These are phyloP conservation scores for Eidolon dupreanum DNA, from an alignment of 2,797 vertebrate genomes.

Conservation along the genomic window DNA sequence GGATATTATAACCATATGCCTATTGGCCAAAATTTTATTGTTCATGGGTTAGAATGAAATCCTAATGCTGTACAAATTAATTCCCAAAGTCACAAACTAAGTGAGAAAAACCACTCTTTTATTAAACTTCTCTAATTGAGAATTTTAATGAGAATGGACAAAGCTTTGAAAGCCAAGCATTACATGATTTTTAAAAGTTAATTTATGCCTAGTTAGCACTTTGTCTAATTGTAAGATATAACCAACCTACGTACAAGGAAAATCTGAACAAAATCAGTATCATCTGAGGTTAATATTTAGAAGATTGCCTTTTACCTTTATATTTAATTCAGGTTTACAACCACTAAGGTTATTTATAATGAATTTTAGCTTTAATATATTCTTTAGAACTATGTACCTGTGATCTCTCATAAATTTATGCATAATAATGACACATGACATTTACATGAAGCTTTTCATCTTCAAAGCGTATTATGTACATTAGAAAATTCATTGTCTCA, in stretches of 20 bases:
- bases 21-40: slow-evolving; percentile 29
- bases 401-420: slow-evolving; percentile 56
- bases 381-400: slow-evolving; percentile 38
- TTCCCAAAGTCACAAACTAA: slow-evolving; percentile 46
- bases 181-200: not conserved
- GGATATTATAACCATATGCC: not conserved
- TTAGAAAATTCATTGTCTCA: slow-evolving; percentile 46
- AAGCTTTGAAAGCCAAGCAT: slow-evolving; percentile 18
- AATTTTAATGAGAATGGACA: slow-evolving; percentile 2
- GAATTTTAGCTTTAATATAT: slow-evolving; percentile 58
- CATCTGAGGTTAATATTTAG: slow-evolving; percentile 9
- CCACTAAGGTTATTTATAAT: slow-evolving; percentile 45
- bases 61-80: not conserved
- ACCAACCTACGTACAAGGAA: not conserved
- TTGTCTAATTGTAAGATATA: slow-evolving; percentile 9
- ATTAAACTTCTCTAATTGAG: slow-evolving; percentile 30
- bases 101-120: not conserved
- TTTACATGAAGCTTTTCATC: slow-evolving; percentile 69
- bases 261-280: slow-evolving; percentile 54
- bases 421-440: slow-evolving; percentile 61
- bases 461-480: slow-evolving; percentile 56
- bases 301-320: slow-evolving; percentile 27
- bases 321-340: slow-evolving; percentile 53
- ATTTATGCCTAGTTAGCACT: not conserved
- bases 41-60: not conserved